Percentiles rank a stretch among this genome's conserved stretches.
Evolutionary conservation across 2,113 vertebrate species (phyloP).

Genomic region (Seriola aureovittata): DNA sequence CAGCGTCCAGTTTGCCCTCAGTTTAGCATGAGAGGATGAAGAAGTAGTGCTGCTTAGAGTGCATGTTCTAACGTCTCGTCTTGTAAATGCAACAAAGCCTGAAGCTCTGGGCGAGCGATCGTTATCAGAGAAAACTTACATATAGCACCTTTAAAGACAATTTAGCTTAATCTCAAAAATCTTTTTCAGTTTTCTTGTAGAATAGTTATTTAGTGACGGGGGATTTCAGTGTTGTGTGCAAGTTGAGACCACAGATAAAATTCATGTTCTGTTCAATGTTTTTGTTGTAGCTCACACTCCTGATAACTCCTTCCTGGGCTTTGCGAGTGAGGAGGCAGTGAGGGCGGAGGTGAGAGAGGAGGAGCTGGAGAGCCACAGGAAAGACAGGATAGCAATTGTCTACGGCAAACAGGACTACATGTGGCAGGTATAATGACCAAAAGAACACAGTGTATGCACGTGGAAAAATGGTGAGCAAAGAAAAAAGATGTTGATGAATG

Average conservation of each 20-base stretch:
- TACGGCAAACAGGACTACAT: slow-evolving; percentile 86
- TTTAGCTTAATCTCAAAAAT: too few species aligned
- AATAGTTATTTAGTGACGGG: background rate
- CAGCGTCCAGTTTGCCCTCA: too few species aligned
- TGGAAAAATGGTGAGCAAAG: background rate
- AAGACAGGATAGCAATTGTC: slow-evolving; percentile 77
- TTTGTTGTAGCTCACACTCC: slow-evolving; percentile 78
- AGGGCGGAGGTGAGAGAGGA: slow-evolving; percentile 41
- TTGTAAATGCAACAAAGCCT: too few species aligned
- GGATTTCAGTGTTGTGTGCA: background rate
- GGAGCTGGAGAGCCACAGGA: slow-evolving; percentile 47
- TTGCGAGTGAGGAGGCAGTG: slow-evolving; percentile 73
- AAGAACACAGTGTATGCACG: background rate
- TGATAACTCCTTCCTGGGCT: slow-evolving; percentile 85
- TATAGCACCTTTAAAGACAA: background rate
- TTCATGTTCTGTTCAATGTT: background rate
- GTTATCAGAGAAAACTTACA: too few species aligned
- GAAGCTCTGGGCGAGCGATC: background rate
- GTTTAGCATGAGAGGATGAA: too few species aligned
- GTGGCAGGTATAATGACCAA: slow-evolving; percentile 77
- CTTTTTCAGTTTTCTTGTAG: too few species aligned
- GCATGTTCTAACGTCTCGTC: too few species aligned
- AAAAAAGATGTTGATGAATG: background rate
- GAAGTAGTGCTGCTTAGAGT: too few species aligned
- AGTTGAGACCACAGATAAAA: background rate